A percentile compares a stretch with the other conserved stretches of the same genome.
Evolutionary conservation across 2,797 vertebrate genomes (phyloP).

Genomic region (Karalla daura): DNA sequence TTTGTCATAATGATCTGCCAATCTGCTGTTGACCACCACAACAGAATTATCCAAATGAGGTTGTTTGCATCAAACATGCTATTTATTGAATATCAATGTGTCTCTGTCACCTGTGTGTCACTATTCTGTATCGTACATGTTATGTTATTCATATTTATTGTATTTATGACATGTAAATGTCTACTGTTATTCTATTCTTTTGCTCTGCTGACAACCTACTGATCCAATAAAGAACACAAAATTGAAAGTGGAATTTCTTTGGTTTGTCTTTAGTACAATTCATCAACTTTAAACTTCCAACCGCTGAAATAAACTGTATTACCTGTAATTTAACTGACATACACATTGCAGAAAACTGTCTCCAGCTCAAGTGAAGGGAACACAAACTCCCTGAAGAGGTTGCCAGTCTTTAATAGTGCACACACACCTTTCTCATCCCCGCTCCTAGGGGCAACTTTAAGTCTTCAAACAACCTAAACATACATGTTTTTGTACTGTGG

Average conservation of each 20-base stretch:
- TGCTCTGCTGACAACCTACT: not conserved
- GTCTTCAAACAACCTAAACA: no score
- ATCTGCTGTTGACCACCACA: conserved; percentile 15
- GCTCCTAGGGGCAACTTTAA: no score
- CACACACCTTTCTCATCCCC: no score
- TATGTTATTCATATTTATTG: conserved; percentile 50
- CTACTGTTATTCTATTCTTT: not conserved
- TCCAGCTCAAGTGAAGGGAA: no score
- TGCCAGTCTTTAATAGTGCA: no score
- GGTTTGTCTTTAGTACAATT: not conserved
- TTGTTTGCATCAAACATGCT: conserved; percentile 72
- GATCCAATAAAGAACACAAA: conserved; percentile 1
- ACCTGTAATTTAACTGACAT: no score
- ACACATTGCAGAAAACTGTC: no score
- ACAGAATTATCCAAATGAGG: not conserved
- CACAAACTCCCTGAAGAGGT: no score
- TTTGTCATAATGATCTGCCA: no score
- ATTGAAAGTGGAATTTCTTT: not conserved
- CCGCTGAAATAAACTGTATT: no score
- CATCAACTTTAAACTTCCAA: no score
- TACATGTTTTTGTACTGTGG: no score
- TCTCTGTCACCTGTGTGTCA: not conserved
- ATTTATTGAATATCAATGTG: conserved; percentile 31
- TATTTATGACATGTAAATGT: conserved; percentile 51
- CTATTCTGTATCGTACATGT: not conserved